Evolutionary conservation across 2,113 vertebrate species (phyloP), one percentile per base, ranked within the genome.

Genomic region (Onychostoma macrolepis): DNA sequence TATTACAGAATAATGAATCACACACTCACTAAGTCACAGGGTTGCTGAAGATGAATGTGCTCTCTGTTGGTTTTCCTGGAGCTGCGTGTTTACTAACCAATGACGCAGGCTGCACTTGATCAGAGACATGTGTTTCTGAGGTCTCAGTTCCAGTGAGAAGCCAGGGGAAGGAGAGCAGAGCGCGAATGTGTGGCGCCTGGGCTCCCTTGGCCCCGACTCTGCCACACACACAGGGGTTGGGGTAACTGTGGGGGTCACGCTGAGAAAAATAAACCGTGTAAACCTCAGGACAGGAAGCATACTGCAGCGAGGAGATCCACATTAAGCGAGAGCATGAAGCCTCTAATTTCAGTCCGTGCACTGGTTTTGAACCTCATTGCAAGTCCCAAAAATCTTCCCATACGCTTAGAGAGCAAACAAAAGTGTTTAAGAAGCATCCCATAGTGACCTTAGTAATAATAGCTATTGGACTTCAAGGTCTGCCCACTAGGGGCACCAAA

Each of bases 1-100:
- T 94, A 94, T 94, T 95, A 94, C 94, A 95, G 92, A 92, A 93
- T 94, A 95, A 95, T 95, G 94, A 95, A 95, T 94, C 94, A 95
- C 94, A 95, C 84, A 86, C 84, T 69, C 93, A 94, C 94, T 91
- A 94, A 95, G 94, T 95, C 94, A 95, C 94, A 94, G 94, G 94
- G 94, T 94, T 93, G 94, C 92, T 90, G 12, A 91, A 92, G 92
- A 95, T 95, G 94, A 95, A 95, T 95, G 94, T 95, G 90, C 91
- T 95, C 94, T 95, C 94, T 95, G 94, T 95, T 95, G 94, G 94
- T 95, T 94, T 95, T 95, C 93, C 94, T 94, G 94, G 94, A 95
- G 94, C 94, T 94, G 92, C 92, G 93, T 92, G 93, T 95, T 95
- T 95, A 94, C 94, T 95, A 94, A 95, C 93, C 93, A 93, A 94